Conservation (phyloP, 2,113 vertebrate species). For the Ornithorhynchus anatinus region DNA sequence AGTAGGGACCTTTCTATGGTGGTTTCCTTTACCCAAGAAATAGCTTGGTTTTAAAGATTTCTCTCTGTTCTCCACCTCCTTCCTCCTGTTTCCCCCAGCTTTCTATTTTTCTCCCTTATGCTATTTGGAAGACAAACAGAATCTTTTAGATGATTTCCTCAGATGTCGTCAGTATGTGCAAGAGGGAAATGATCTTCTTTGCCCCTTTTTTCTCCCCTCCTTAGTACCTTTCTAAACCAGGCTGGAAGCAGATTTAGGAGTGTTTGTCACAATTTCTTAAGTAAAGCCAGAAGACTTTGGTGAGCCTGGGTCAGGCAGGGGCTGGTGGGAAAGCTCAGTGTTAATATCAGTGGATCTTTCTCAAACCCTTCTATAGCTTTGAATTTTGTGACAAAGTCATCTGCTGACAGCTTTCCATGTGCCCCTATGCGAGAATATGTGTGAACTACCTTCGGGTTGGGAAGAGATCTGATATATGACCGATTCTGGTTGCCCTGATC, state of each 20-base stretch:
- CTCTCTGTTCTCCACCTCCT: neutral
- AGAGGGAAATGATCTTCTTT: neutral
- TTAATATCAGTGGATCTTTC: neutral
- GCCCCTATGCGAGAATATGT: neutral
- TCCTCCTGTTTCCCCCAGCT: neutral
- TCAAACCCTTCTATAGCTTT: neutral
- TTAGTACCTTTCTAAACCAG: neutral
- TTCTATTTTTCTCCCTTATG: neutral
- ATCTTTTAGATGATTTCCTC: neutral
- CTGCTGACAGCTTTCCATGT: neutral
- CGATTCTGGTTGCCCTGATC: constrained; percentile 20
- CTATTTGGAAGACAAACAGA: neutral
- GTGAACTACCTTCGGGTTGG: neutral
- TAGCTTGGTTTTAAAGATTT: constrained; percentile 28
- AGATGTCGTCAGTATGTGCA: neutral
- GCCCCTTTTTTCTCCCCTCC: neutral
- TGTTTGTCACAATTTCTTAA: neutral
- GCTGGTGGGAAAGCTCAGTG: neutral
- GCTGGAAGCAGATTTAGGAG: neutral
- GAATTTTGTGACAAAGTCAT: neutral
- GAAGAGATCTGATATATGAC: neutral
- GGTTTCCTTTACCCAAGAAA: constrained; percentile 38
- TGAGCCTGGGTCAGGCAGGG: neutral
- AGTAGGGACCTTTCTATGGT: constrained; percentile 47
- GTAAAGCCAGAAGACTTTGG: neutral